These are phyloP conservation scores for Dione juno DNA, from an alignment of 2,888 invertebrate species.

Conservation along the genomic window DNA sequence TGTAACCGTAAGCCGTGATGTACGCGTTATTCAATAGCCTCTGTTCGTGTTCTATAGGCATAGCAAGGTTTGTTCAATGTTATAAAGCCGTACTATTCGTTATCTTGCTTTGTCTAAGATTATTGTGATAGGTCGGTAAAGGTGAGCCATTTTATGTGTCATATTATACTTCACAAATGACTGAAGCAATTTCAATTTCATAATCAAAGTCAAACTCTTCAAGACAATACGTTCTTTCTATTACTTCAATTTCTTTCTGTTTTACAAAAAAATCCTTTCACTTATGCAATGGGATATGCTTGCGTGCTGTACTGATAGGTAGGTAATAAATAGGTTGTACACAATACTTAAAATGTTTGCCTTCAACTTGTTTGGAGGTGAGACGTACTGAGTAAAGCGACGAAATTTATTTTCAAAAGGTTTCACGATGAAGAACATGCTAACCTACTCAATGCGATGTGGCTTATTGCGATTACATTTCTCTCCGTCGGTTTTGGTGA, in stretches of 20 bases:
- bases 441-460: slow-evolving; percentile 99
- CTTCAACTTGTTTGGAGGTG: slow-evolving; percentile 33
- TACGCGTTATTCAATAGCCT: slow-evolving; percentile 34
- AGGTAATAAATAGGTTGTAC: slow-evolving; percentile 57
- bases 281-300: slow-evolving; percentile 46
- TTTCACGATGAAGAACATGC: slow-evolving; percentile 99
- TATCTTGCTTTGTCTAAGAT: slow-evolving; percentile 68
- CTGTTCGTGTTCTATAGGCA: slow-evolving; percentile 57
- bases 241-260: slow-evolving; percentile 60
- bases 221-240: slow-evolving; percentile 56
- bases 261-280: slow-evolving; percentile 49
- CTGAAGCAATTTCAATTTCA: slow-evolving; percentile 63
- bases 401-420: slow-evolving; percentile 86
- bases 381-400: slow-evolving; percentile 64
- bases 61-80: slow-evolving; percentile 57
- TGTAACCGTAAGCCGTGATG: slow-evolving; percentile 40
- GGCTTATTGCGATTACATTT: slow-evolving; percentile 99
- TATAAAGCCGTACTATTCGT: slow-evolving; percentile 22
- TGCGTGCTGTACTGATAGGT: slow-evolving; percentile 53
- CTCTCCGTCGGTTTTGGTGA: slow-evolving; percentile 99
- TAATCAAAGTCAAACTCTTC: slow-evolving; percentile 83
- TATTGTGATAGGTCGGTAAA: slow-evolving; percentile 68
- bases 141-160: slow-evolving; percentile 83
- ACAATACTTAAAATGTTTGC: slow-evolving; percentile 39
- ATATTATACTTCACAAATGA: slow-evolving; percentile 57